These are phyloP conservation scores for Dromiciops gliroides DNA, from an alignment of 2,113 vertebrate genomes.

Conservation along the genomic window DNA sequence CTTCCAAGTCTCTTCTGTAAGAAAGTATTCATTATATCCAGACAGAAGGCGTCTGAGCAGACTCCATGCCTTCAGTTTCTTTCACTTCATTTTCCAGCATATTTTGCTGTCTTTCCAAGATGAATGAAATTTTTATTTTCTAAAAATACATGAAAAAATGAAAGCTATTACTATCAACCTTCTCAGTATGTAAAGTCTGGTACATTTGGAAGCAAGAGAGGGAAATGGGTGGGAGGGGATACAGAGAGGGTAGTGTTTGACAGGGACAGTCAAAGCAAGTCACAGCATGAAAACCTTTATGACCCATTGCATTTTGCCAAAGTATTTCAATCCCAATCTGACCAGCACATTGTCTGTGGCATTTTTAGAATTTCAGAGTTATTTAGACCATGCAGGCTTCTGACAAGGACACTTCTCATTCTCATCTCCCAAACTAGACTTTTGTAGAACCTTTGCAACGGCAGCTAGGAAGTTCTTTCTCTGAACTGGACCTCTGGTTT, in stretches of 20 bases:
- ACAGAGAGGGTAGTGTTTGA: not conserved
- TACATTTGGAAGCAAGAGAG: not conserved
- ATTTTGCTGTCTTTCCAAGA: not conserved
- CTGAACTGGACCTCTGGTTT: conserved; percentile 20
- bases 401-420: not conserved
- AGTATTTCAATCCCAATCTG: not conserved
- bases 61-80: not conserved
- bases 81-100: not conserved
- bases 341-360: not conserved
- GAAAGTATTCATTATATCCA: not conserved
- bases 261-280: not conserved
- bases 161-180: not conserved
- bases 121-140: not conserved
- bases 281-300: not conserved
- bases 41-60: not conserved
- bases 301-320: not conserved
- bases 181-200: not conserved
- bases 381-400: not conserved
- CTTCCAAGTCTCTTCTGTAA: not conserved
- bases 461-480: conserved; percentile 16
- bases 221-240: not conserved
- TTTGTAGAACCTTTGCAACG: not conserved
- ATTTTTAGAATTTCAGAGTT: not conserved
- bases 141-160: not conserved
- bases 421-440: not conserved